Conservation (phyloP, 2,888 invertebrate species). For the Rhogogaster chlorosoma region DNA sequence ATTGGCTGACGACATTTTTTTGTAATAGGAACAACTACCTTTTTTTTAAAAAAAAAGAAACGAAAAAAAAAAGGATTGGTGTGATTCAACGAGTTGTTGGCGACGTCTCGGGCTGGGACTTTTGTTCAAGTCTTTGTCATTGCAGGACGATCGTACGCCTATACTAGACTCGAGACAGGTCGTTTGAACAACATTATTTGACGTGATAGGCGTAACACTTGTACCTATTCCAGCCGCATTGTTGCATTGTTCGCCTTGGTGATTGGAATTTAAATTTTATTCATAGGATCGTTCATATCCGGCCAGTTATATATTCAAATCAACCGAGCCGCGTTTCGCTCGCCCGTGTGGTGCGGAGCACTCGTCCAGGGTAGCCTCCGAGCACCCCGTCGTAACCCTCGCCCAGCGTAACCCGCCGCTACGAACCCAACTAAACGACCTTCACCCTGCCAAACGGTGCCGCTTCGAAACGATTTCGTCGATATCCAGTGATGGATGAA, state of each 20-base stretch:
- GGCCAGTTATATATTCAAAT: constrained; percentile 76
- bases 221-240: constrained; percentile 59
- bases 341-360: background rate
- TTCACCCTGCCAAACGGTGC: constrained; percentile 45
- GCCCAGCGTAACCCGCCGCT: background rate
- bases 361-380: constrained; percentile 29
- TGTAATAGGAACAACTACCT: background rate
- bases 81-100: background rate
- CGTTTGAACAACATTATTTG: constrained; percentile 23
- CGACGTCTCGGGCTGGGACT: constrained; percentile 14
- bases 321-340: constrained; percentile 57
- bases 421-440: constrained; percentile 26
- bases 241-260: constrained; percentile 70
- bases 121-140: background rate
- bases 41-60: too few relatives aligned
- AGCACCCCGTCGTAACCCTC: constrained; percentile 42
- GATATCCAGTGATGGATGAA: constrained; percentile 50
- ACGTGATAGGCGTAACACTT: constrained; percentile 40
- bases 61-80: background rate
- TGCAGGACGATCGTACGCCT: background rate
- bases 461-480: constrained; percentile 47
- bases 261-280: constrained; percentile 78
- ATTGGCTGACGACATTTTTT: background rate
- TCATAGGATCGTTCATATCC: constrained; percentile 77
- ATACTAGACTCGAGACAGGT: background rate